Base-by-base conservation (phyloP, 2,888 invertebrate genomes). In the Cotesia congregata region DNA sequence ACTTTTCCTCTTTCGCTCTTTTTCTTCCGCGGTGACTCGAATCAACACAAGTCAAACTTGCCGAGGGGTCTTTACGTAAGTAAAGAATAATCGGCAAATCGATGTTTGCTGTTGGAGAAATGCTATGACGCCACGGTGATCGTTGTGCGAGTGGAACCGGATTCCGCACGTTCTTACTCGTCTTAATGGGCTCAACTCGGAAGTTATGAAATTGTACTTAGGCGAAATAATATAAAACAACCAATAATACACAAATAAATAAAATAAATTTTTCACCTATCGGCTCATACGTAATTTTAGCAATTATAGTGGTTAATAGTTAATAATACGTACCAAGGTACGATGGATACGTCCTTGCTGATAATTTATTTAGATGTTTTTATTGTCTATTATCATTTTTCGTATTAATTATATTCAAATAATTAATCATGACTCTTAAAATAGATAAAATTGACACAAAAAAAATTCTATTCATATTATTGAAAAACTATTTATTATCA, bases 31-130 rank as follows among this genome's bases (percentile, higher is more conserved):
- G 59, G 50, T 76, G 65, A 65, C 67, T 60, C 67, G 38, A 62
- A 65, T 68, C 50, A 12, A 39, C 67, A 67, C 65, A 39, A 64
- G 41, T 62, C 41, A 64, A 62, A 41, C 65, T 72, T 12, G 64
- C 41, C 61, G 61, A 39, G 71, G 61, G 71, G 72, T 61, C 61
- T 78, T 81, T 81, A 80, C 79, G 79, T 80, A 81, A 81, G 79
- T 61, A 17, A 71, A 74, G 75, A 72, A 69, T 74, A 72, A 74
- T 72, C 73, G 75, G 74, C 68, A 72, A 38, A 74, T 72, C 75
- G 76, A 71, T 77, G 77, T 78, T 79, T 77, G 75, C 71, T 62
- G 67, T 78, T 71, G 68, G 78, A 79, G 73, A 79, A 79, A 77
- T 76, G 74, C 65, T 65, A 50, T 73, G 69, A 72, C 69, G 73